Base-by-base conservation (phyloP, 2,797 vertebrate species). In the Paramormyrops hopkinsi region DNA sequence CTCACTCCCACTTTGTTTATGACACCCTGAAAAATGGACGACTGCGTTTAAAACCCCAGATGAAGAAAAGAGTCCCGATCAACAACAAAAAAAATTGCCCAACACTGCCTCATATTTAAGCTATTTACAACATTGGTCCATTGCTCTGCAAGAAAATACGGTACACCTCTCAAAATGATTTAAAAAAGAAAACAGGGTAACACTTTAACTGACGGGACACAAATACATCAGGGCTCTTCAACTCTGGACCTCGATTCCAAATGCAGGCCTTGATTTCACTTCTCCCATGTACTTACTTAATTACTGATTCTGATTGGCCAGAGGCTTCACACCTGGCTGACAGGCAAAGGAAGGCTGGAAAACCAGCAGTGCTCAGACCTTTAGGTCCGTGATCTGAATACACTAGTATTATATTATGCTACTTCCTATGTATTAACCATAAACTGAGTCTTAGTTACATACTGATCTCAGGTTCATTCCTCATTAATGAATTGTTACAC, bases 1-100 rank as follows among this genome's bases (percentile, higher is more conserved):
- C 96, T 97, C 4, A 95, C 93, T 0, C 97, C 97, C 0, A 99
- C 94, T 95, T 99, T 99, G 92, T 99, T 99, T 86, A 99, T 97
- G 33, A 94, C 93, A 33, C 98, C 98, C 98, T 99, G 91, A 17
- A 91, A 76, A 92, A 46, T 91, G 85, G 53, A 89, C 0, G 37
- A 90, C 92, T 0, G 88, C 0, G 25, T 11, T 87, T 0, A 33
- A 7, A 44, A 41, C 17, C 17, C 2, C 73, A n/a, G 17, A 41
- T 41, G 0, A 44, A 44, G 73, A 25, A 41, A 0, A 7, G 73
- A 14, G 14, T 41, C 37, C 37, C 12, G 0, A 44, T 19, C 14
- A 76, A 44, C 73, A 41, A 8, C 12, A 41, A 41, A 14, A 37
- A 65, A 33, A 12, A 69, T 2, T 12, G 25, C 3, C 25, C 8